Evolutionary conservation across 92 coral and sea anemone genomes (phyloP), one percentile per base, ranked within the genome.

Genomic region (Bergia sp.): DNA sequence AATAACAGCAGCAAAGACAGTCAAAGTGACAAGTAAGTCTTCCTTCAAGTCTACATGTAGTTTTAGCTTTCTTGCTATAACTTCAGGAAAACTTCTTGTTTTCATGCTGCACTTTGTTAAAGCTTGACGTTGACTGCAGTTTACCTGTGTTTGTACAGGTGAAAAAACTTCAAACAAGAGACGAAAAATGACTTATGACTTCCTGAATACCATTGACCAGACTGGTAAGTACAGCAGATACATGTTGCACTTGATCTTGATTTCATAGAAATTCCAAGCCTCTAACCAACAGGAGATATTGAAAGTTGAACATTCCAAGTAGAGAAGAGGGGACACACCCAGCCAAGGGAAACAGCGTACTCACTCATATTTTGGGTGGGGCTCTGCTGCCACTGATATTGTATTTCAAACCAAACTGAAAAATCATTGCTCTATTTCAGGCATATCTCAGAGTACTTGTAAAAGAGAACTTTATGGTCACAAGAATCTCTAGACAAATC

Each of bases 141-240:
- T 53, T 29, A 85, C 50, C 92, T 40, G 20, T 90, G 41, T 91
- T 90, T 73, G 93, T 94, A 44, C 53, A 84, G 93, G 93, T 64
- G 90, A 67, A 66, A 87, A 87, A 47, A 43, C 77, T n/a, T 89
- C 85, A 42, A 94, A 86, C 92, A 97, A 97, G 53, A 92, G 96
- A 76, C 91, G 99, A 57, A 94, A 96, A 88, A 86, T 95, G 78
- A 95, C 96, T 15, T 92, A 95, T 87, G 99, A 97, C 86, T 89
- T 94, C 81, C 85, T 96, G 49, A 93, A 92, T 82, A 81, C 98
- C 18, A 93, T 94, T 42, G 99, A 97, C 66, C 98, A 94, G 76
- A 97, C 96, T 93, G 99, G 99, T 97, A 82, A 43, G 87, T 66
- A 29, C 66, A 65, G 23, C 45, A 43, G 82, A 18, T 73, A 12